Evolutionary conservation across 2,888 invertebrate genomes (phyloP).

Genomic region (Tenthredo distinguenda): DNA sequence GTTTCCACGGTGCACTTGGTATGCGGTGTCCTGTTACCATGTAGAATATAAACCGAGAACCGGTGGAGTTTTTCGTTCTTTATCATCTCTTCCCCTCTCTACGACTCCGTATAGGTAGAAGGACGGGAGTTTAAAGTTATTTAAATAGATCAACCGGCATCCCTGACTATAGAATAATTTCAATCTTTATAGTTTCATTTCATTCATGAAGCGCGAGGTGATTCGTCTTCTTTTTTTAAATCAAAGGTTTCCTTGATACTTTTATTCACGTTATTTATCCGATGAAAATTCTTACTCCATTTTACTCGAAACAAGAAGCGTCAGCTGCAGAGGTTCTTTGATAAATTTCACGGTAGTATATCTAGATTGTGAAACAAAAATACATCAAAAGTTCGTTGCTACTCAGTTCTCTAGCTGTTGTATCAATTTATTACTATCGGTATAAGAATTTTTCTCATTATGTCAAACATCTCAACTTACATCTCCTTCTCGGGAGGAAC

Average conservation of each 20-base stretch:
- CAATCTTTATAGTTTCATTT: constrained; percentile 5
- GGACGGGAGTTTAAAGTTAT: background rate
- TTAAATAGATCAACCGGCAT: background rate
- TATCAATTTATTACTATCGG: constrained; percentile 41
- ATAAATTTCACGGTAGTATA: background rate
- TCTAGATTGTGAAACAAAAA: constrained; percentile 35
- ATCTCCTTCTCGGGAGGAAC: background rate
- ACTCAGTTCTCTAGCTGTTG: background rate
- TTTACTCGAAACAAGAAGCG: constrained; percentile 16
- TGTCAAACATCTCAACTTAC: constrained; percentile 40
- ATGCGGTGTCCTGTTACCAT: constrained; percentile 47
- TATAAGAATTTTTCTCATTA: background rate
- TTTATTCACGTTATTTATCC: background rate
- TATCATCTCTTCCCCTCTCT: background rate
- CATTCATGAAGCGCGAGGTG: background rate
- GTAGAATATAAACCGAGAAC: constrained; percentile 14
- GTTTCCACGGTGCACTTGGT: constrained; percentile 40
- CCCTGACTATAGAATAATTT: background rate
- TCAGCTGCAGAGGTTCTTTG: constrained; percentile 33
- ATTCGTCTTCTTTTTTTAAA: constrained; percentile 20
- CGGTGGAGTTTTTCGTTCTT: constrained; percentile 13
- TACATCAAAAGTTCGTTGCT: background rate
- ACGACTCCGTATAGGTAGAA: background rate
- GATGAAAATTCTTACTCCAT: background rate
- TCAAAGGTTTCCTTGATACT: background rate